Conservation (phyloP, 1,140 invertebrate species). For the Pomacea maculata region DNA sequence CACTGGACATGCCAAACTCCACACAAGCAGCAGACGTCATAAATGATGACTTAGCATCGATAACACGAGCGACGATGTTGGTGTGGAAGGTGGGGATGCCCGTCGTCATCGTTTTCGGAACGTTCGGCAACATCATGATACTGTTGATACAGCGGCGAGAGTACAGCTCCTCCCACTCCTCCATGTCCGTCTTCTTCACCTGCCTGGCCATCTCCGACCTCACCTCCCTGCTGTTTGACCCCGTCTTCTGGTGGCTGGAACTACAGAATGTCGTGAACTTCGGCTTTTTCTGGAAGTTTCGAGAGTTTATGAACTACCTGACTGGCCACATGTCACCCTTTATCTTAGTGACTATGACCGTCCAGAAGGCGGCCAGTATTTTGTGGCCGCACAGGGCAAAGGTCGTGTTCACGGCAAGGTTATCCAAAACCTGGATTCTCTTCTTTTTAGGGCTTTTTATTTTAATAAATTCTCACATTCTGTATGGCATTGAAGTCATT, state of each 20-base stretch:
- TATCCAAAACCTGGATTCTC: no score
- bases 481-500: no score
- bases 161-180: background rate
- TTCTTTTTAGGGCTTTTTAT: no score
- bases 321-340: background rate
- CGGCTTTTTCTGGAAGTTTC: background rate
- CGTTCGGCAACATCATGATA: background rate
- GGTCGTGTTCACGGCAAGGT: background rate
- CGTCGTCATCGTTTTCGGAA: background rate
- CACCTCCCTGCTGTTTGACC: background rate
- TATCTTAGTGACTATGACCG: background rate
- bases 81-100: background rate
- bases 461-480: no score
- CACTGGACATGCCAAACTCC: no score
- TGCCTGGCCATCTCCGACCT: background rate
- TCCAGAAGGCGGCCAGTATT: background rate
- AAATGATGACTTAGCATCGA: no score
- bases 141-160: background rate
- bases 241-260: background rate
- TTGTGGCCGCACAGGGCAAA: background rate
- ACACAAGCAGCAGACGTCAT: no score
- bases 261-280: background rate
- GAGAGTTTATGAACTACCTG: background rate
- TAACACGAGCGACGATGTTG: no score
- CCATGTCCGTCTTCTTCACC: background rate